phyloP scores from a whole-genome alignment of 2,888 invertebrate species.

The Perithous albicinctus region DNA sequence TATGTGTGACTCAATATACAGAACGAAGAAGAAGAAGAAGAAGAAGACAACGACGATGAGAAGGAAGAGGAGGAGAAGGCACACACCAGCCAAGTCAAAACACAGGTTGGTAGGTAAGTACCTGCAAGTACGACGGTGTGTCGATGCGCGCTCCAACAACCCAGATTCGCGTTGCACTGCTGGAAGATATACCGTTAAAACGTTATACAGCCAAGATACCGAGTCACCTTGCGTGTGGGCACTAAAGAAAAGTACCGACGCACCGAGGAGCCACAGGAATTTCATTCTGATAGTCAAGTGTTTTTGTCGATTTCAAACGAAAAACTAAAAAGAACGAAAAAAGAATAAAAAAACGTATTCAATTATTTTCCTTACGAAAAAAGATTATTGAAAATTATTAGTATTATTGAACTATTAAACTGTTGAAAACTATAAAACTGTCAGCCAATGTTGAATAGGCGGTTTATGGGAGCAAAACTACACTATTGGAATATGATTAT shows the following conservation, averaged over 20 bases:
- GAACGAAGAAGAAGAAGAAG: neutral
- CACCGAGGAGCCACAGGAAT: neutral
- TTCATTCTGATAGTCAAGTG: constrained; percentile 3
- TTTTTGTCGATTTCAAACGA: neutral
- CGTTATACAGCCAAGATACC: constrained; percentile 61
- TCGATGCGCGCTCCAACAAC: constrained; percentile 75
- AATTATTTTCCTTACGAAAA: no score
- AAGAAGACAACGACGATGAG: neutral
- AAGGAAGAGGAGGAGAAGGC: neutral
- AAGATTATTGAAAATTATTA: no score
- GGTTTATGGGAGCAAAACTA: no score
- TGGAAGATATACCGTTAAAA: constrained; percentile 79
- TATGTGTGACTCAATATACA: neutral
- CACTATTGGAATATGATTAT: no score
- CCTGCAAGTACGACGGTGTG: constrained; percentile 56
- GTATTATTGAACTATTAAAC: no score
- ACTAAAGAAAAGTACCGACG: constrained; percentile 20
- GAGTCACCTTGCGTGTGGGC: constrained; percentile 27
- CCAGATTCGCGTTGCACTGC: constrained; percentile 74
- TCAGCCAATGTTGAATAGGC: no score
- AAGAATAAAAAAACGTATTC: neutral
- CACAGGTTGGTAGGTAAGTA: constrained; percentile 24
- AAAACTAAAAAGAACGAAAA: no score
- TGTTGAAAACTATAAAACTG: no score
- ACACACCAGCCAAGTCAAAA: neutral